phyloP scores from a whole-genome alignment of 2,797 vertebrate species.

The Takifugu rubripes region DNA sequence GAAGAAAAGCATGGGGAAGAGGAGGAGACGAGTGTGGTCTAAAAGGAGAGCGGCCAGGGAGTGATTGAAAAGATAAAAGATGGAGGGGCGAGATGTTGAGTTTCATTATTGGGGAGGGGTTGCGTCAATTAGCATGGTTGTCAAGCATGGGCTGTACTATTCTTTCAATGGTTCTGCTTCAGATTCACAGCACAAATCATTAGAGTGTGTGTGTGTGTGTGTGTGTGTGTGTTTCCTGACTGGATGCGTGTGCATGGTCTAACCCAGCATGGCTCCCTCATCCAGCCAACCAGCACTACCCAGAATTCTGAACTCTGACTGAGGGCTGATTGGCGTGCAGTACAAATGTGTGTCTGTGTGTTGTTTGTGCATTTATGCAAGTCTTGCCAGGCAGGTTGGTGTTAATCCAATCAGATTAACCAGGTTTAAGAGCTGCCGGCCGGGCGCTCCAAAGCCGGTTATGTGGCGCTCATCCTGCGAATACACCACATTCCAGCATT shows the following conservation, averaged over 20 bases:
- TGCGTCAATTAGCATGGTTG: slow-evolving; percentile 68
- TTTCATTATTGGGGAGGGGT: slow-evolving; percentile 63
- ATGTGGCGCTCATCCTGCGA: slow-evolving; percentile 59
- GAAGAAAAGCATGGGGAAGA: slow-evolving; percentile 45
- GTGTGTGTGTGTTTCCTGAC: slow-evolving; percentile 19
- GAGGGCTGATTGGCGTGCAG: slow-evolving; percentile 42
- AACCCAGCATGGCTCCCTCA: slow-evolving; percentile 50
- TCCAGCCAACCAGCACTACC: slow-evolving; percentile 34
- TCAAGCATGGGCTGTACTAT: slow-evolving; percentile 59
- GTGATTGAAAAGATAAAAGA: slow-evolving; percentile 59
- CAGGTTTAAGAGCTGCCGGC: slow-evolving; percentile 70
- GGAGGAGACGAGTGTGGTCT: slow-evolving; percentile 43
- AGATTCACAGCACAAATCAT: slow-evolving; percentile 68
- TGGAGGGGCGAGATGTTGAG: slow-evolving; percentile 54
- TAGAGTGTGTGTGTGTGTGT: slow-evolving; percentile 37
- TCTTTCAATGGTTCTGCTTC: slow-evolving; percentile 66
- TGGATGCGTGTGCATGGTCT: slow-evolving; percentile 37
- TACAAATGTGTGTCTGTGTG: slow-evolving; percentile 14
- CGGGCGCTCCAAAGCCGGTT: slow-evolving; percentile 70
- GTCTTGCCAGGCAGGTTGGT: slow-evolving; percentile 65
- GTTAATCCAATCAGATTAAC: slow-evolving; percentile 83
- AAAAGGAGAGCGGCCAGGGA: slow-evolving; percentile 47
- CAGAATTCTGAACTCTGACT: slow-evolving; percentile 55
- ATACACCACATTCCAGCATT: slow-evolving; percentile 36
- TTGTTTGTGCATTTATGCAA: slow-evolving; percentile 18